These are phyloP conservation scores for Lepidocyrtinus sp. DNA, from an alignment of 2,888 invertebrate genomes.

Conservation along the genomic window DNA sequence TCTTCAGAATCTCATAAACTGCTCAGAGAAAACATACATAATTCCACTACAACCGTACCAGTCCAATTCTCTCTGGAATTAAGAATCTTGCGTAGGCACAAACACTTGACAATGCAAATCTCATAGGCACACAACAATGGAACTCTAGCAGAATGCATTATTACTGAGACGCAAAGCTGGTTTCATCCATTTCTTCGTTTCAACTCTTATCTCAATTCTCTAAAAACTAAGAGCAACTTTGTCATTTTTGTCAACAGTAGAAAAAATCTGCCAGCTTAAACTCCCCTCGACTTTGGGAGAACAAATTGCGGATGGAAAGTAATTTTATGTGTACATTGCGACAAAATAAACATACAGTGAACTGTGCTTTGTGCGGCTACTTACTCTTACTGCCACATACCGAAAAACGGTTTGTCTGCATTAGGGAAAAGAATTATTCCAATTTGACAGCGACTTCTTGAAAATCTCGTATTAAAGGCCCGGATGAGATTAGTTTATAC, in stretches of 20 bases:
- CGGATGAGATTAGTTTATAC: no score
- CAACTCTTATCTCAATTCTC: slow-evolving; percentile 20
- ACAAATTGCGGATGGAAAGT: no score
- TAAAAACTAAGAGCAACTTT: slow-evolving; percentile 22
- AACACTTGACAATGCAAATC: not conserved
- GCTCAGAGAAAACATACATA: not conserved
- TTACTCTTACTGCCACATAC: no score
- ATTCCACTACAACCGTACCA: not conserved
- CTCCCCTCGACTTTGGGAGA: slow-evolving; percentile 24
- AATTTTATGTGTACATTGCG: no score
- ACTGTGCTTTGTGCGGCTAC: no score
- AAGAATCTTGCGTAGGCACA: slow-evolving; percentile 23
- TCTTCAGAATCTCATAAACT: no score
- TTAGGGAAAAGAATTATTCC: no score
- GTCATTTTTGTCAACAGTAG: slow-evolving; percentile 2
- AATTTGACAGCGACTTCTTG: no score
- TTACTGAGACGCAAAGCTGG: slow-evolving; percentile 29
- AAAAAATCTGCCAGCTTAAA: slow-evolving; percentile 21
- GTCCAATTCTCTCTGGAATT: slow-evolving; percentile 28
- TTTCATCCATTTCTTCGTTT: slow-evolving; percentile 40
- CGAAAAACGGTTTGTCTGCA: no score
- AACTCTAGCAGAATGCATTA: slow-evolving; percentile 37
- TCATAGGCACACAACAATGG: slow-evolving; percentile 29
- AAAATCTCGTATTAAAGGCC: no score
- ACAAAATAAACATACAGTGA: no score